phyloP scores from a whole-genome alignment of 2,113 vertebrate genomes.

The Crotophaga sulcirostris region DNA sequence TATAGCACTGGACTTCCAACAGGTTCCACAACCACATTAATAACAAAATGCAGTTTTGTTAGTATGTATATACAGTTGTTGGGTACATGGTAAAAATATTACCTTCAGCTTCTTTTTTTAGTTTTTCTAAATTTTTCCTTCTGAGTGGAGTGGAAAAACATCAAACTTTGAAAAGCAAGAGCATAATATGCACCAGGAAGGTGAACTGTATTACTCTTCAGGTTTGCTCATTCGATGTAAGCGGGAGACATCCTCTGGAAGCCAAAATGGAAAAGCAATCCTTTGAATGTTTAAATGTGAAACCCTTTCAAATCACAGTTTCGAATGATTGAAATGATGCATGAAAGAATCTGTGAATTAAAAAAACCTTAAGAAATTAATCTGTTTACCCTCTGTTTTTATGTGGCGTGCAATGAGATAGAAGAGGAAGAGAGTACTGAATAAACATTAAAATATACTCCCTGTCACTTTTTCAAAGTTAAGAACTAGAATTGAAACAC shows the following conservation, averaged over 20 bases:
- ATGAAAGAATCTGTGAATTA: not conserved
- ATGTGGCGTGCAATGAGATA: not conserved
- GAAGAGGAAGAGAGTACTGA: not conserved
- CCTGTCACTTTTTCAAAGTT: not conserved
- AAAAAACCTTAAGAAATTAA: not conserved
- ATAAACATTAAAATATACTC: not conserved
- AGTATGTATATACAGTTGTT: not conserved
- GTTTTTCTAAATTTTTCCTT: not conserved
- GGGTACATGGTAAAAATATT: not conserved
- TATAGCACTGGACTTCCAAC: not conserved
- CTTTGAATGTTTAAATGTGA: too few species aligned
- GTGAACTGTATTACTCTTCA: not conserved
- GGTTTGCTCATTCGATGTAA: not conserved
- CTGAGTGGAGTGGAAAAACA: not conserved
- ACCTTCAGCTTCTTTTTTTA: not conserved
- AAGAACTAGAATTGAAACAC: not conserved
- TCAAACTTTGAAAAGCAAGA: not conserved
- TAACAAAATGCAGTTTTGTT: not conserved
- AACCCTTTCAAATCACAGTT: not conserved
- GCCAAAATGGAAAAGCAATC: too few species aligned
- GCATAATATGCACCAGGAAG: not conserved
- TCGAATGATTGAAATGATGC: not conserved
- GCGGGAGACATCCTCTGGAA: too few species aligned
- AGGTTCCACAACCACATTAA: not conserved
- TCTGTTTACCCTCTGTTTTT: not conserved